phyloP scores from a whole-genome alignment of 2,113 vertebrate species.

The Otolemur garnettii region DNA sequence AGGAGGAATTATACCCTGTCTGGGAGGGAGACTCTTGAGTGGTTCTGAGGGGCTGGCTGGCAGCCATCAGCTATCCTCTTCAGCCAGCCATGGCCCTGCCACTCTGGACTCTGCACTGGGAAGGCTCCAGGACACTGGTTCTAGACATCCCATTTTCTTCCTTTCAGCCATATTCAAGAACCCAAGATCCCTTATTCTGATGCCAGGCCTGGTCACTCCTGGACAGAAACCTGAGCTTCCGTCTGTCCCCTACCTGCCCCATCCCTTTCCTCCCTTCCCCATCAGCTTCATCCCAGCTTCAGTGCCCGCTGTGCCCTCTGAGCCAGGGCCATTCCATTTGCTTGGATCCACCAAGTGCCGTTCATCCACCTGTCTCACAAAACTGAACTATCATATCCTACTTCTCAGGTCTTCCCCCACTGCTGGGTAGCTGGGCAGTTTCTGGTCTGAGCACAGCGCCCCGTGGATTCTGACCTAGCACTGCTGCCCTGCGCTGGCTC shows the following conservation, averaged over 20 bases:
- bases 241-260: too few relatives aligned
- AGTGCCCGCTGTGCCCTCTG: neutral
- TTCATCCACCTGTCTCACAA: neutral
- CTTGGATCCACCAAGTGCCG: neutral
- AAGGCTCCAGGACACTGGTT: neutral
- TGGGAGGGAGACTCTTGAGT: neutral
- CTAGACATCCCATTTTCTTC: neutral
- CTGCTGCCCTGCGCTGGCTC: neutral
- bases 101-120: neutral
- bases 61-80: too few relatives aligned
- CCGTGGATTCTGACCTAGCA: neutral
- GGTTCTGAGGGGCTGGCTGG: neutral
- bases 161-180: neutral
- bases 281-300: too few relatives aligned
- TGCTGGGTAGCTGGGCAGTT: neutral
- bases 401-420: neutral
- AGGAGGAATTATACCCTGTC: neutral
- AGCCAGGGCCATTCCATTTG: neutral
- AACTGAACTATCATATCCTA: neutral
- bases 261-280: neutral
- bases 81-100: neutral
- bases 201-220: neutral
- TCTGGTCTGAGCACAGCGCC: neutral
- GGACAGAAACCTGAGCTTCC: neutral
- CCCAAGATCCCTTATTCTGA: neutral